These are phyloP conservation scores for Leguminivora glycinivorella DNA, from an alignment of 1,140 invertebrate species.

Conservation along the genomic window DNA sequence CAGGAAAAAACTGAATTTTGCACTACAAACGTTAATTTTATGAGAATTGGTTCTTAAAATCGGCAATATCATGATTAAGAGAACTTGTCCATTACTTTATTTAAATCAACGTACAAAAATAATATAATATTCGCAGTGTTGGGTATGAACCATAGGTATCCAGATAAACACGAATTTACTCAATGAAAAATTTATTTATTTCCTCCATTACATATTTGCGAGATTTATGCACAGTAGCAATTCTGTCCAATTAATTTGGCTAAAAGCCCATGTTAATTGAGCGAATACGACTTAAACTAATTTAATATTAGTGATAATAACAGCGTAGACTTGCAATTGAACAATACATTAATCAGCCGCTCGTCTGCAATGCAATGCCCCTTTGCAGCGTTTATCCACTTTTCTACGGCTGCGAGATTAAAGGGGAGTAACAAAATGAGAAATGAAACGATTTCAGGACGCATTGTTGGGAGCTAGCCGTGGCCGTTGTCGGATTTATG, in stretches of 20 bases:
- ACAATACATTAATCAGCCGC: constrained; percentile 73
- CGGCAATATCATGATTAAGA: too few species aligned
- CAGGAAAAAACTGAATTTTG: too few species aligned
- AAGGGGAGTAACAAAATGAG: constrained; percentile 79
- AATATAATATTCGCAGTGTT: too few species aligned
- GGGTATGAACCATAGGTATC: too few species aligned
- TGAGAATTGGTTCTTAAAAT: too few species aligned
- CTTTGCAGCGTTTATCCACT: constrained; percentile 77
- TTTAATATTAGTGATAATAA: constrained; percentile 7
- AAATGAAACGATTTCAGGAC: constrained; percentile 78
- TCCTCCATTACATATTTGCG: not conserved
- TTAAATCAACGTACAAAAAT: too few species aligned
- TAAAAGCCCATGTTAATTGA: not conserved
- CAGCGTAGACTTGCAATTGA: constrained; percentile 19
- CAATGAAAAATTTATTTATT: too few species aligned
- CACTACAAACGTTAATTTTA: too few species aligned
- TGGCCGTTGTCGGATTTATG: constrained; percentile 77
- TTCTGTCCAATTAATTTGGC: not conserved
- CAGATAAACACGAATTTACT: too few species aligned
- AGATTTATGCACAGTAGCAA: not conserved
- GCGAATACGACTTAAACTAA: not conserved
- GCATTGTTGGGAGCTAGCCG: constrained; percentile 73
- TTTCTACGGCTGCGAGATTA: constrained; percentile 78
- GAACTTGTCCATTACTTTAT: too few species aligned
- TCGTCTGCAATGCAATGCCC: constrained; percentile 71